Conservation (phyloP, 2,888 invertebrate genomes). For the Aleiodes testaceus region DNA sequence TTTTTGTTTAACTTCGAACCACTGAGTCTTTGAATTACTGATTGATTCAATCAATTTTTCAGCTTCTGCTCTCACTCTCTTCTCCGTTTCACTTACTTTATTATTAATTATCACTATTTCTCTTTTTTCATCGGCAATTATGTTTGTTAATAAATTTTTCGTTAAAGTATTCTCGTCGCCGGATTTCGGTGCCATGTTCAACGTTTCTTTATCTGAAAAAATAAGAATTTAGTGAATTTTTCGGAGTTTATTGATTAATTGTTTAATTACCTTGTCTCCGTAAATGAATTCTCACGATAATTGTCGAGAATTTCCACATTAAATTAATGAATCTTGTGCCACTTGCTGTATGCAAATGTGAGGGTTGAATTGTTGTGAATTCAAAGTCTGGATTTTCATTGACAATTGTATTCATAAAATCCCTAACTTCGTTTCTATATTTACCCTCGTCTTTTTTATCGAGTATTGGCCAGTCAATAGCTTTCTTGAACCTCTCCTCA, state of each 20-base stretch:
- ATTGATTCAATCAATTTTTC: conserved; percentile 51
- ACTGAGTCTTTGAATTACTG: conserved; percentile 51
- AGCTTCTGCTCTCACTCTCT: conserved; percentile 43
- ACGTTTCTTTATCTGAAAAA: conserved; percentile 47
- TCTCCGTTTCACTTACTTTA: conserved; percentile 35
- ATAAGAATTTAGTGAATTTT: too few species aligned
- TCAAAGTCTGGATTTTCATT: conserved; percentile 63
- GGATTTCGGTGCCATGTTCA: conserved; percentile 54
- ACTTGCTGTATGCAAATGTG: conserved; percentile 65
- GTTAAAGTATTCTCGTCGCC: conserved; percentile 49
- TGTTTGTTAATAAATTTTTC: conserved; percentile 54
- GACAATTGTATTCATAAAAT: conserved; percentile 60
- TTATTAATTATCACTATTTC: conserved; percentile 46
- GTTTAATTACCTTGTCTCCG: conserved; percentile 55
- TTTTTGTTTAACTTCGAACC: conserved; percentile 56
- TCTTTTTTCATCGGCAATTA: conserved; percentile 44
- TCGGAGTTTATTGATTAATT: neutral
- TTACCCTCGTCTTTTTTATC: conserved; percentile 66
- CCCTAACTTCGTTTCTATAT: conserved; percentile 64
- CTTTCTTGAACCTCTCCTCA: conserved; percentile 59
- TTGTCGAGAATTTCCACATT: conserved; percentile 67
- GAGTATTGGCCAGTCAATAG: conserved; percentile 65
- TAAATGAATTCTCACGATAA: conserved; percentile 61
- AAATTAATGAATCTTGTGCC: conserved; percentile 66
- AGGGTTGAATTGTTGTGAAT: conserved; percentile 64